Base-by-base conservation (phyloP, 2,113 vertebrate genomes). In the Caretta caretta region DNA sequence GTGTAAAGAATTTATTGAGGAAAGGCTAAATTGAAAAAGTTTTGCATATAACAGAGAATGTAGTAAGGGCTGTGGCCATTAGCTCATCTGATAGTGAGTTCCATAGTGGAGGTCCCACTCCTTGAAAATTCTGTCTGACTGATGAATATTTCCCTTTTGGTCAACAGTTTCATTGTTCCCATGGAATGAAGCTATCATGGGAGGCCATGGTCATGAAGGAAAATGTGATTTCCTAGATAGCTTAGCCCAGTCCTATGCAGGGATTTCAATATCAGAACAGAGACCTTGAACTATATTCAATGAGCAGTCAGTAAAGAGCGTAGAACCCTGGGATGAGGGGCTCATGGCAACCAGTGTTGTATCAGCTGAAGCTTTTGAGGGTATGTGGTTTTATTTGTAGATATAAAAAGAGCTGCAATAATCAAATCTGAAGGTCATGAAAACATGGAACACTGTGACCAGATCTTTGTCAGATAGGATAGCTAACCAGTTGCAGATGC, bases 241-340 rank as follows among this genome's bases (percentile, higher is more conserved):
- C 35, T 69, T 20, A n/a, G 35, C 72, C 72, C 22, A 46, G 7
- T 46, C 6, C 46, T 48, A 59, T 38, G 22, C 5, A n/a, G 22
- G 53, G 6, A 16, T 49, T 72, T 53, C 51, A 75, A 5, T 38
- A 46, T 35, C 20, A 13, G 14, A 27, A 86, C 5, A 56, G 7
- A 24, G 31, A 27, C 83, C 94, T 92, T 72, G 5, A 57, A 3
- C 62, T 65, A 83, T 16, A 46, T 86, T 87, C 49, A 85, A 42
- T 5, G 89, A 20, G 5, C 80, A 62, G 22, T 31, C 48, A 4
- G 8, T 49, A 46, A 42, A 0, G 0, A n/a, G 10, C 1, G 79
- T 4, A 81, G 87, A 91, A 57, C 1, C 48, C 49, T 48, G 29
- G 42, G 90, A 90, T 3, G 78, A 35, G 22, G 46, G 8, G 59